Percentiles rank a stretch among this genome's conserved stretches.
phyloP scores from a whole-genome alignment of 2,888 invertebrate genomes.

The Agonopterix heracliana region DNA sequence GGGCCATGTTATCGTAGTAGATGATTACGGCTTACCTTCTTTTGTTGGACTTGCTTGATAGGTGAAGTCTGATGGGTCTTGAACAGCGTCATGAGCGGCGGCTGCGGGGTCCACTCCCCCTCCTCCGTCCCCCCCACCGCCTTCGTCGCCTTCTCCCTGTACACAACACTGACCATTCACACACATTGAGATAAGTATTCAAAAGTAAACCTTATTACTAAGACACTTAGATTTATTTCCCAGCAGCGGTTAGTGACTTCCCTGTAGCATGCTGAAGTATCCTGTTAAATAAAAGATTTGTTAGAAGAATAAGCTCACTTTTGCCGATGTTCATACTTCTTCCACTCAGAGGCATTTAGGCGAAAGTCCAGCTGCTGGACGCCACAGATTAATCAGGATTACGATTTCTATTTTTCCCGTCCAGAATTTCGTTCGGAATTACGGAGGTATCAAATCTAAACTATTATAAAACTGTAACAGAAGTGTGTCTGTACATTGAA shows the following conservation, averaged over 20 bases:
- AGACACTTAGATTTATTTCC: neutral
- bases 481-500: too few relatives aligned
- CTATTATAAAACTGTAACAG: too few relatives aligned
- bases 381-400: too few relatives aligned
- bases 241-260: neutral
- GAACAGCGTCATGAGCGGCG: constrained; percentile 86
- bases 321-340: too few relatives aligned
- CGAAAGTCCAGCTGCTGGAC: too few relatives aligned
- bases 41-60: constrained; percentile 81
- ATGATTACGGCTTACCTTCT: constrained; percentile 74
- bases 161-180: constrained; percentile 56
- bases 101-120: constrained; percentile 81
- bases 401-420: too few relatives aligned
- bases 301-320: neutral
- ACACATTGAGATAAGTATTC: constrained; percentile 23
- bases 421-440: too few relatives aligned
- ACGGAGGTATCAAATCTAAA: too few relatives aligned
- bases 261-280: neutral
- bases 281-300: neutral
- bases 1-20: too few relatives aligned
- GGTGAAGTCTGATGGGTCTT: constrained; percentile 82
- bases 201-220: neutral
- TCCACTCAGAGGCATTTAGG: too few relatives aligned
- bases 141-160: constrained; percentile 63
- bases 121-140: constrained; percentile 44